Base-by-base conservation (phyloP, 2,797 vertebrate genomes). In the Argentina silus region DNA sequence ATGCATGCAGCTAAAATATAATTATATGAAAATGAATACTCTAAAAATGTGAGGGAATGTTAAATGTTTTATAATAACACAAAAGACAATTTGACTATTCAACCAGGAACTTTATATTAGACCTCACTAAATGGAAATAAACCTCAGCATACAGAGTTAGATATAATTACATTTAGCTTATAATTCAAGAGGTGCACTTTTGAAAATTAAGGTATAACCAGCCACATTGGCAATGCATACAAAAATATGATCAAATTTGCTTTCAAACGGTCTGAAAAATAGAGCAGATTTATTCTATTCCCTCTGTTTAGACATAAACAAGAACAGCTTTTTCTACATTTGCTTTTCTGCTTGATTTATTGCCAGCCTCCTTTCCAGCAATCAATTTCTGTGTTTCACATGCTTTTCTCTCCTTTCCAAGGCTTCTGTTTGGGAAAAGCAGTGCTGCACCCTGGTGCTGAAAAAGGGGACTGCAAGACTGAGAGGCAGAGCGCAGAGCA, bases 381-480 rank as follows among this genome's bases (percentile, higher is more conserved):
- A 92, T 92, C 90, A 93, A 92, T 92, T 92, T 89, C 80, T 83
- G 79, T 84, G 84, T 91, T 91, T 90, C 87, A 81, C 83, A 78
- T 84, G 84, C 83, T 68, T 55, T 47, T 47, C 1, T 74, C 76
- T 44, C 36, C 70, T 47, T 55, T 76, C 70, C 68, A 43, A 1
- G 15, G 0, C 69, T 67, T 68, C 85, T 78, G 79, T 84, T 93
- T 91, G 90, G 76, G 88, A 95, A 91, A 95, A 96, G 95, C 95
- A 92, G 96, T 96, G 96, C 95, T 97, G 97, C 91, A 90, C 95
- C 93, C 97, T 97, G 95, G 94, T 96, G 97, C 85, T 87, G 73
- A 86, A 73, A 43, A 5, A 12, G 0, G 73, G 84, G 47, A 91
- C 43, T 83, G 82, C 90, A 84, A 77, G 70, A 7, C 27, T 2